Base-by-base conservation (phyloP, 2,113 vertebrate genomes). In the Gopherus evgoodei region DNA sequence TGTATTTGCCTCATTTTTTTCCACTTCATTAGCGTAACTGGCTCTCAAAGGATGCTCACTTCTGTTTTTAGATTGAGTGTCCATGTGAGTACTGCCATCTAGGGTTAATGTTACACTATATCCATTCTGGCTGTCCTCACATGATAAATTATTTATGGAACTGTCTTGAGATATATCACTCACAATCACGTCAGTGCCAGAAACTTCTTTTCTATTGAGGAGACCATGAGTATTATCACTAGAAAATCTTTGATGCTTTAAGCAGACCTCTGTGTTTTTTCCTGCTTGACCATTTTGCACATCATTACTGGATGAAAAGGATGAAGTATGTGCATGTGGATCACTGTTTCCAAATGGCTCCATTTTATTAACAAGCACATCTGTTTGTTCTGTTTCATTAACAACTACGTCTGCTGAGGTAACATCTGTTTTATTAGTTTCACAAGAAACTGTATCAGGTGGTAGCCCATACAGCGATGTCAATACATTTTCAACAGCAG, bases 401-500 rank as follows among this genome's bases (percentile, higher is more conserved):
- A 85, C 44, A 96, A 97, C 92, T 35, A 89, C 95, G 95, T 98
- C 98, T 97, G 96, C 95, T 84, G 97, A 96, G 88, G 94, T 97
- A 94, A 90, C 89, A 96, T 97, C 97, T 97, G 97, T 88, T 98
- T 96, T 97, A 95, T 96, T 97, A 97, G 91, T 97, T 96, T 98
- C 96, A 89, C 87, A 72, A 86, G 97, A 94, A 90, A 98, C 82
- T 90, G 94, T 2, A 88, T 78, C 93, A 84, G 98, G 95, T 96
- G 98, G 97, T 96, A 98, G 98, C 75, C 99, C 99, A 81, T 99
- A 99, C 76, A 99, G 96, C 38, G 99, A 99, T 93, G 98, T 99
- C 97, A 99, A 97, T 90, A 99, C 97, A n/a, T 98, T 98, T 97
- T 99, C 99, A 93, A 99, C 91, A 90, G 99, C 98, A 83, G 98